Percentiles rank a stretch among this genome's conserved stretches.
phyloP scores from a whole-genome alignment of 1,140 invertebrate genomes.

The Drosophila elegans region DNA sequence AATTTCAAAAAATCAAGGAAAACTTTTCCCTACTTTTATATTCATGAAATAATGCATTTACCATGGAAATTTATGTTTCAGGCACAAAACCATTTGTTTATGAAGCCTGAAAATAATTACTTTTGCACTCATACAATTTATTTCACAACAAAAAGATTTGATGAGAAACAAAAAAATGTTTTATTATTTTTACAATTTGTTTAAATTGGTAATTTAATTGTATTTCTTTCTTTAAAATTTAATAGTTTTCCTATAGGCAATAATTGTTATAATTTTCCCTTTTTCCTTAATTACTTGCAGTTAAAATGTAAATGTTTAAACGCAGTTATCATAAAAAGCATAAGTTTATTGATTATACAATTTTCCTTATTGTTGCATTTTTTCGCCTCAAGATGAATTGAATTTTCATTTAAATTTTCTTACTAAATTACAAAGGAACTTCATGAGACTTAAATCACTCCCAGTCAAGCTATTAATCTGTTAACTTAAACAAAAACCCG shows the following conservation, averaged over 20 bases:
- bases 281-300: not conserved
- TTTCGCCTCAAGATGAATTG: not conserved
- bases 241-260: no score
- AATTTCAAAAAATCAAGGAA: not conserved
- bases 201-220: no score
- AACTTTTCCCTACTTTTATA: not conserved
- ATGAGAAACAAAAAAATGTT: no score
- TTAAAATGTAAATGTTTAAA: not conserved
- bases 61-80: no score
- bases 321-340: no score
- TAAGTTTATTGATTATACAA: no score
- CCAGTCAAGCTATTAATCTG: slow-evolving; percentile 31
- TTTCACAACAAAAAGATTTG: no score
- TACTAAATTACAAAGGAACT: slow-evolving; percentile 6
- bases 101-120: no score
- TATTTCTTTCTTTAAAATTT: no score
- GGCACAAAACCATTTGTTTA: no score
- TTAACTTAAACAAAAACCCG: slow-evolving; percentile 26
- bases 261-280: not conserved
- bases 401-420: not conserved
- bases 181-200: no score
- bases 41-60: no score
- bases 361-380: not conserved
- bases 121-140: not conserved
- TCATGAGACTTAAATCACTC: slow-evolving; percentile 22